A percentile compares a stretch with the other conserved stretches of the same genome.
Conservation (phyloP, 2,888 invertebrate species). For the Dioctria rufipes region DNA sequence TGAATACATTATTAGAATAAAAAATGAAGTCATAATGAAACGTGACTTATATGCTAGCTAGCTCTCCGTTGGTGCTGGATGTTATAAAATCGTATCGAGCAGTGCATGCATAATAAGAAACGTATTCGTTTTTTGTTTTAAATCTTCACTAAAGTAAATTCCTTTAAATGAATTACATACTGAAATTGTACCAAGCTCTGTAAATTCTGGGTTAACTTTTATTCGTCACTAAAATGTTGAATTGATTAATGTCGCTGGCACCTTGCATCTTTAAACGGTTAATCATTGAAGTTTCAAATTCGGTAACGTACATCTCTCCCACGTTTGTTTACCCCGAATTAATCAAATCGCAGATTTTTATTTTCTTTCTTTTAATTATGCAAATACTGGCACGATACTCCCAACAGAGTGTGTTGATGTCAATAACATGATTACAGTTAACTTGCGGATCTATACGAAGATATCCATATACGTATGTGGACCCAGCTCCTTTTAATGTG, state of each 20-base stretch:
- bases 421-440: slow-evolving; percentile 13
- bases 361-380: slow-evolving; percentile 6
- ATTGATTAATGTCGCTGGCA: slow-evolving; percentile 32
- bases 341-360: background rate
- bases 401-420: background rate
- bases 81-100: no score
- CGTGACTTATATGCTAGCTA: background rate
- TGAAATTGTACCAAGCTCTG: slow-evolving; percentile 16
- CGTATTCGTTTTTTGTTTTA: no score
- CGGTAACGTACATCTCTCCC: slow-evolving; percentile 28
- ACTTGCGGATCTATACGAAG: background rate
- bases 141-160: no score
- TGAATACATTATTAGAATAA: background rate
- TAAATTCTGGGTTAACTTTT: slow-evolving; percentile 22
- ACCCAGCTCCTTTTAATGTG: background rate
- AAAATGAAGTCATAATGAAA: slow-evolving; percentile 1
- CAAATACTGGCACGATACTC: background rate
- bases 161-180: background rate
- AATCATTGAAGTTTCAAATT: slow-evolving; percentile 42
- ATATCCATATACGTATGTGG: background rate
- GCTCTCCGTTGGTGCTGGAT: no score
- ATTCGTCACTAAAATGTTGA: slow-evolving; percentile 8
- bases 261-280: slow-evolving; percentile 21
- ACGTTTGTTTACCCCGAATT: background rate
- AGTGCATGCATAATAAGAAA: no score